These are phyloP conservation scores for Henricia sp. DNA, from an alignment of 53 echinoderm and acorn worm genomes.

Conservation along the genomic window DNA sequence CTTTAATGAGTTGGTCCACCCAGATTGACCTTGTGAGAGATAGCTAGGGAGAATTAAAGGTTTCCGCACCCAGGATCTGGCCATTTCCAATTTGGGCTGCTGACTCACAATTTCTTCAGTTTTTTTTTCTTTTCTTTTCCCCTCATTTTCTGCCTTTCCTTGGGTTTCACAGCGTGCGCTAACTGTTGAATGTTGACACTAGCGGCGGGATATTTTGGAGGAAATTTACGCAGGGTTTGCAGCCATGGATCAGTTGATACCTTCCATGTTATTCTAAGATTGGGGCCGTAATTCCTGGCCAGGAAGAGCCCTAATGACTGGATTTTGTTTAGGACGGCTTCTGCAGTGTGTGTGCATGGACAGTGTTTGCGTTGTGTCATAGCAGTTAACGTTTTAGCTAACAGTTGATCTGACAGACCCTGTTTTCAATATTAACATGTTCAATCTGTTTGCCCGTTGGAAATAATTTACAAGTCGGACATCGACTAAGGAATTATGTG, in stretches of 20 bases:
- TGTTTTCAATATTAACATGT: no score
- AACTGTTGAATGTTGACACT: conserved; percentile 66
- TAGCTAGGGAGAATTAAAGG: conserved; percentile 58
- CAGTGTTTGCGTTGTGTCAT: no score
- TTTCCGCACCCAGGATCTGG: conserved; percentile 60
- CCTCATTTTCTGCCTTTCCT: conserved; percentile 2
- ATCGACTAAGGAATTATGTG: no score
- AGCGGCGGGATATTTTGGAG: conserved; percentile 60
- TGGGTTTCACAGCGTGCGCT: conserved; percentile 42
- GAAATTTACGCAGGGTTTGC: conserved; percentile 57
- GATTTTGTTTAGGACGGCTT: conserved; percentile 3
- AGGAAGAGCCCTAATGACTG: conserved; percentile 50
- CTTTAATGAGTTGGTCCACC: conserved; percentile 57
- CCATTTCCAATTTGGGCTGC: conserved; percentile 55
- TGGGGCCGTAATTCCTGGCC: conserved; percentile 44
- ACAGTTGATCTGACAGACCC: no score
- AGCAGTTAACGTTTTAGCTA: no score
- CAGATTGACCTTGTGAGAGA: conserved; percentile 62
- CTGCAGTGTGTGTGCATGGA: no score
- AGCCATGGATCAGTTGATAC: conserved; percentile 57
- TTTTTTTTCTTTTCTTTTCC: background rate
- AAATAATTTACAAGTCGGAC: no score
- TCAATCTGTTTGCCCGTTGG: no score
- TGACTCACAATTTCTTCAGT: conserved; percentile 46
- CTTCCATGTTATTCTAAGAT: conserved; percentile 64